These are phyloP conservation scores for Habropoda laboriosa DNA, from an alignment of 1,140 invertebrate genomes.

Conservation along the genomic window DNA sequence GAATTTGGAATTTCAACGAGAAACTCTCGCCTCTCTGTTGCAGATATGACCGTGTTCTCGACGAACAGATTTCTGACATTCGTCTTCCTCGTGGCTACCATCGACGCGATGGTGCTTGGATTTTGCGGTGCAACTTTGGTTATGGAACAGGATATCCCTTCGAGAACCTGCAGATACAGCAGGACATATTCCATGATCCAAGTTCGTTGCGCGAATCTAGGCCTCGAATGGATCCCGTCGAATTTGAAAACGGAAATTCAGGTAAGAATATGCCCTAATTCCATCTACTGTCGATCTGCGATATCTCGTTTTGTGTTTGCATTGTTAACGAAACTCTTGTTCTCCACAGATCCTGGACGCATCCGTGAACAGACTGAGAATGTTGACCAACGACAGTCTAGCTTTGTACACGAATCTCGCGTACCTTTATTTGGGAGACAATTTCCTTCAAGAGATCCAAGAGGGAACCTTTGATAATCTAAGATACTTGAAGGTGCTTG, in stretches of 20 bases:
- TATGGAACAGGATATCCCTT: conserved; percentile 54
- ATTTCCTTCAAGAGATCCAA: conserved; percentile 75
- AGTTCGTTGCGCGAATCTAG: conserved; percentile 66
- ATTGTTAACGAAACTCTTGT: background rate
- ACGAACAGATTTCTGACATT: conserved; percentile 63
- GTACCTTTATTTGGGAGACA: conserved; percentile 77
- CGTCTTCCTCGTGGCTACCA: conserved; percentile 49
- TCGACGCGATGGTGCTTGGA: conserved; percentile 50
- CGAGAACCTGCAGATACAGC: conserved; percentile 66
- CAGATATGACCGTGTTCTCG: conserved; percentile 69
- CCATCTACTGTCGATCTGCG: background rate
- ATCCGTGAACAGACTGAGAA: conserved; percentile 73
- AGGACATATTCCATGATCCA: conserved; percentile 64
- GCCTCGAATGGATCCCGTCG: conserved; percentile 63
- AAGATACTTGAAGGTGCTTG: conserved; percentile 73
- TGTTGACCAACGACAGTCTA: conserved; percentile 74
- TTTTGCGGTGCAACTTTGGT: conserved; percentile 47
- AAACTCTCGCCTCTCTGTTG: conserved; percentile 53
- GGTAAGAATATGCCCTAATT: conserved; percentile 48
- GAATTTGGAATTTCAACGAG: background rate
- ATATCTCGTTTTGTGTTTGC: background rate
- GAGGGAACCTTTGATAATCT: conserved; percentile 72
- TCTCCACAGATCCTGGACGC: conserved; percentile 75
- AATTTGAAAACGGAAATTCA: conserved; percentile 69
- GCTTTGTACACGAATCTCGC: conserved; percentile 70